A percentile compares a stretch with the other conserved stretches of the same genome.
These are phyloP conservation scores for Tortrix viridana DNA, from an alignment of 2,888 invertebrate genomes.

Conservation along the genomic window DNA sequence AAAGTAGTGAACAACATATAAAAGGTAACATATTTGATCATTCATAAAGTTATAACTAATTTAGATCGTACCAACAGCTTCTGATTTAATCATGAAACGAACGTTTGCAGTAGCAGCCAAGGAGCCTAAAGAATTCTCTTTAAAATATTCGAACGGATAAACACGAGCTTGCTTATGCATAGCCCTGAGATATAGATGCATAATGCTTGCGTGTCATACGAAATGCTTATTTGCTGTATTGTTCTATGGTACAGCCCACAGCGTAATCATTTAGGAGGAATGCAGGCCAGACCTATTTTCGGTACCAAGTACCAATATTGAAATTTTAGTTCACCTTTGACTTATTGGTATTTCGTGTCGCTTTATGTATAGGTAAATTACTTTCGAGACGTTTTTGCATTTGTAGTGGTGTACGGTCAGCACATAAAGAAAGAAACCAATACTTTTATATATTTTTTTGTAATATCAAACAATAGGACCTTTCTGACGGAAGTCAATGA, in stretches of 20 bases:
- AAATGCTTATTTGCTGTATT: constrained; percentile 65
- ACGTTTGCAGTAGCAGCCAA: too few relatives aligned
- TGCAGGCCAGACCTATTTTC: constrained; percentile 1
- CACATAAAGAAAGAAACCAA: too few relatives aligned
- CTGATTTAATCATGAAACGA: too few relatives aligned
- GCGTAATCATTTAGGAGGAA: constrained; percentile 37
- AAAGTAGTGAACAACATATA: too few relatives aligned
- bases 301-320: neutral
- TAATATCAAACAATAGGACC: too few relatives aligned
- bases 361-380: neutral
- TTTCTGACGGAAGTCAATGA: too few relatives aligned
- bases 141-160: constrained; percentile 24
- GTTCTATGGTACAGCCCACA: constrained; percentile 56
- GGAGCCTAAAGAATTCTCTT: constrained; percentile 11
- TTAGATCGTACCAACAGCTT: too few relatives aligned
- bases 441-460: too few relatives aligned
- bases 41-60: too few relatives aligned
- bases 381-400: too few relatives aligned
- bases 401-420: too few relatives aligned
- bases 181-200: constrained; percentile 45
- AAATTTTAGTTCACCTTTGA: neutral
- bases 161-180: constrained; percentile 38
- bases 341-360: neutral
- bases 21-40: too few relatives aligned
- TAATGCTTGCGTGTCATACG: constrained; percentile 65